These are phyloP conservation scores for Ceriagrion tenellum DNA, from an alignment of 2,888 invertebrate genomes.

Conservation along the genomic window DNA sequence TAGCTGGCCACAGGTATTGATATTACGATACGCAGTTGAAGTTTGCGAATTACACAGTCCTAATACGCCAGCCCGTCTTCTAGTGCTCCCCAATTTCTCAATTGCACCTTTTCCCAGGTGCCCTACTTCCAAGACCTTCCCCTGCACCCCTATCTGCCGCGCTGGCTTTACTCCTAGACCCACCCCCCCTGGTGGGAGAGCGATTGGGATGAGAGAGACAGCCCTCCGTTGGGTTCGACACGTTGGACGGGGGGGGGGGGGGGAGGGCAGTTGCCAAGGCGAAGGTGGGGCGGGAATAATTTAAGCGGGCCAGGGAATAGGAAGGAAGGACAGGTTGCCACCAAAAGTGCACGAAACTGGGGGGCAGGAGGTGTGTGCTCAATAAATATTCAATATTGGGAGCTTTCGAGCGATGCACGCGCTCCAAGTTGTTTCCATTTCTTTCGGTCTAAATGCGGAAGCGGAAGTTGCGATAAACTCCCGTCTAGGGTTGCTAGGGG, in stretches of 20 bases:
- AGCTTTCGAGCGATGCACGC: not conserved
- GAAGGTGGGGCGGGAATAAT: not conserved
- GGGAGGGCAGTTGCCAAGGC: not conserved
- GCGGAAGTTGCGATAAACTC: not conserved
- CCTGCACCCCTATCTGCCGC: not conserved
- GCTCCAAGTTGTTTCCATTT: not conserved
- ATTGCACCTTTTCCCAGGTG: not conserved
- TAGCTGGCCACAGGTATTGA: no score
- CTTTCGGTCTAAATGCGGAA: not conserved
- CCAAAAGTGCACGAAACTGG: conserved; percentile 47
- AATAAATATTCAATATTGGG: conserved; percentile 59
- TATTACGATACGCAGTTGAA: no score
- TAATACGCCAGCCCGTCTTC: not conserved
- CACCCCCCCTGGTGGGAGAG: not conserved
- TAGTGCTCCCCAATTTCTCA: not conserved
- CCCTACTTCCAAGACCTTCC: not conserved
- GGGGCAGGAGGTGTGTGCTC: not conserved
- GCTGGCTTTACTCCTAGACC: not conserved
- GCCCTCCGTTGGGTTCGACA: not conserved
- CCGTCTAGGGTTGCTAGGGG: not conserved
- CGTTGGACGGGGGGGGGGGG: not conserved
- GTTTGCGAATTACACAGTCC: no score
- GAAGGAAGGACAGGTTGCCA: not conserved
- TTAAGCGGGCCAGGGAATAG: not conserved
- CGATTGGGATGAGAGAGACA: not conserved